Base-by-base conservation (phyloP, 2,113 vertebrate genomes). In the Gorsachius goisagi region DNA sequence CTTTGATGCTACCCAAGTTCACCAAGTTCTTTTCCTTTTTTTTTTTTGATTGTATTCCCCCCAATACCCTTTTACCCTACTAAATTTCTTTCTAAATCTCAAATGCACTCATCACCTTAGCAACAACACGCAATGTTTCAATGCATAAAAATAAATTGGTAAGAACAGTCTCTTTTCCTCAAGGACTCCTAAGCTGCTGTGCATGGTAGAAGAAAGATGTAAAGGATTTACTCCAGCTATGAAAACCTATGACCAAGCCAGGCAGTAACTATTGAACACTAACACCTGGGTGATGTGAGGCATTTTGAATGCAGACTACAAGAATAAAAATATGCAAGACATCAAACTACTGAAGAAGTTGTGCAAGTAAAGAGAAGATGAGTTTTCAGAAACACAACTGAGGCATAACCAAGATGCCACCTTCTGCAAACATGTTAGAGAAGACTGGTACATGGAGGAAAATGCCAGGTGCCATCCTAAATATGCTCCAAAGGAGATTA, bases 281-380 rank as follows among this genome's bases (percentile, higher is more conserved):
- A 82, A 37, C 44, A 74, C 22, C 53, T n/a, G 45, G 35, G 47
- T 58, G 53, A 35, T 5, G 5, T 7, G 22, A 37, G 63, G 55
- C 0, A 19, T 12, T 10, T 1, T 9, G 45, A 75, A 91, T 2
- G 17, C 28, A 41, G 58, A 18, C 9, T 28, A 21, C 23, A 55
- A 41, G 12, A 89, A 50, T 8, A 49, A 14, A 69, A n/a, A 12
- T 0, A 18, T 0, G 8, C 19, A 27, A 37, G 33, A 23, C 6
- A 49, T 0, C 5, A 45, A 77, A 32, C 15, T 12, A 35, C 55
- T 55, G 32, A 33, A 50, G 55, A 44, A 89, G 55, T 8, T 24
- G 20, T 5, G 6, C 15, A 64, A 64, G 66, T 11, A 35, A 63
- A 86, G 55, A 81, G 33, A 41, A 35, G 14, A 11, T 0, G 4